Percentiles rank a stretch among this genome's conserved stretches.
Conservation (phyloP, 2,113 vertebrate genomes). For the Corythaeola cristata region DNA sequence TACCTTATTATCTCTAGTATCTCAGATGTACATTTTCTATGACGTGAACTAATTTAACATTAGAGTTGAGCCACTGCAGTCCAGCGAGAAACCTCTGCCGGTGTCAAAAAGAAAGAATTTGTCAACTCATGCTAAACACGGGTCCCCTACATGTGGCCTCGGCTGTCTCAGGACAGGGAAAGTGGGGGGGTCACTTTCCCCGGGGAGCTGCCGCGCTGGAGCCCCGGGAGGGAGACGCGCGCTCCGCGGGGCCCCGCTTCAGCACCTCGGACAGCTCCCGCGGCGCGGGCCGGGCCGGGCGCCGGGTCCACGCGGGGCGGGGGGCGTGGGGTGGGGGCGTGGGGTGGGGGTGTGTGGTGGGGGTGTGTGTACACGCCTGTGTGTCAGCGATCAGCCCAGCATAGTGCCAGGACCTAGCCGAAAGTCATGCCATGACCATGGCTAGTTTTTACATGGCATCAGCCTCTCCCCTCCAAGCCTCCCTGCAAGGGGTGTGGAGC, state of each 20-base stretch:
- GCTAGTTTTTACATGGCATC: rapidly evolving
- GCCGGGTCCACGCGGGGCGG: rapidly evolving
- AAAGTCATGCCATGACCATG: rapidly evolving
- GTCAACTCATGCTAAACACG: rapidly evolving
- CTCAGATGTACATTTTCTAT: background rate
- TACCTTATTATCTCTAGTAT: background rate
- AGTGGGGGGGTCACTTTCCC: rapidly evolving
- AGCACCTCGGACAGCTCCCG: constrained; percentile 50
- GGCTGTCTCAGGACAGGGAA: background rate
- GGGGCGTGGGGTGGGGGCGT: no score
- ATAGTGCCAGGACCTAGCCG: rapidly evolving
- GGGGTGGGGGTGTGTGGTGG: background rate
- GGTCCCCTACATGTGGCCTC: rapidly evolving
- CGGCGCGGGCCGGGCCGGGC: no score
- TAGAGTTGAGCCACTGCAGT: background rate
- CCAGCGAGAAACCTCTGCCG: background rate
- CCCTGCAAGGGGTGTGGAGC: no score
- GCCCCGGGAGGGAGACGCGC: no score
- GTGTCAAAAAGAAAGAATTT: background rate
- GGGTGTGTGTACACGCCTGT: rapidly evolving
- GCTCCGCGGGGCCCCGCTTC: background rate
- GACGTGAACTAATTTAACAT: background rate
- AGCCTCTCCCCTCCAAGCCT: rapidly evolving
- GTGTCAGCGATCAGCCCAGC: rapidly evolving
- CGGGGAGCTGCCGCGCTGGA: rapidly evolving